These are phyloP conservation scores for Pterobdella sp. DNA, from an alignment of 2,888 invertebrate species.

Conservation along the genomic window DNA sequence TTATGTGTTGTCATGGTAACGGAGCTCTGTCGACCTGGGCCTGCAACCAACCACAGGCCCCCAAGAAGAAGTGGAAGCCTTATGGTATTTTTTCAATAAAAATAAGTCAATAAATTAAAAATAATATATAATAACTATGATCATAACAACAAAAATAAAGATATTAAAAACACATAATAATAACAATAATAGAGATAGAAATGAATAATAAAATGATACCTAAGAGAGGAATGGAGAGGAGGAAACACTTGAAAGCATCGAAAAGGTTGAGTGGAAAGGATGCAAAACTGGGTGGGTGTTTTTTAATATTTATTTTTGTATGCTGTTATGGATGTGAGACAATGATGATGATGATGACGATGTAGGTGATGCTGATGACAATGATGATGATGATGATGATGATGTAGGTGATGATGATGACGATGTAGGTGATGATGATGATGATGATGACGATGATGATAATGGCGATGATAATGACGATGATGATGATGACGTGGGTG, in stretches of 20 bases:
- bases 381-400: conserved; percentile 7
- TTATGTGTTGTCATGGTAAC: conserved; percentile 86
- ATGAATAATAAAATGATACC: not conserved
- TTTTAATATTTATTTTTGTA: no score
- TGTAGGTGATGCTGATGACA: conserved; percentile 24
- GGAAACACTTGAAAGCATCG: no score
- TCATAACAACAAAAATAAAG: no score
- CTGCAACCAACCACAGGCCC: conserved; percentile 67
- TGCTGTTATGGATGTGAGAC: no score
- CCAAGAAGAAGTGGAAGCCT: conserved; percentile 74
- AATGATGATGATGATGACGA: conserved; percentile 18
- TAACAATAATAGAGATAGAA: not conserved
- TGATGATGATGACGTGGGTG: conserved; percentile 21
- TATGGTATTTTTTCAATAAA: no score
- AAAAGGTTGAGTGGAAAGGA: conserved; percentile 89
- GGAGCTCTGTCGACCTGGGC: conserved; percentile 92
- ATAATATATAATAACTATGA: no score
- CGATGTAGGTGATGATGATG: conserved; percentile 15
- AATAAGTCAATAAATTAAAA: no score
- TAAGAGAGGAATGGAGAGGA: no score
- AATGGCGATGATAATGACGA: conserved; percentile 16
- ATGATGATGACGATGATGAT: conserved; percentile 15
- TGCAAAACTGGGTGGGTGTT: conserved; percentile 60
- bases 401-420: not conserved
- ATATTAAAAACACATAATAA: no score